These are phyloP conservation scores for Tribolium freemani DNA, from an alignment of 2,888 invertebrate genomes.

Conservation along the genomic window DNA sequence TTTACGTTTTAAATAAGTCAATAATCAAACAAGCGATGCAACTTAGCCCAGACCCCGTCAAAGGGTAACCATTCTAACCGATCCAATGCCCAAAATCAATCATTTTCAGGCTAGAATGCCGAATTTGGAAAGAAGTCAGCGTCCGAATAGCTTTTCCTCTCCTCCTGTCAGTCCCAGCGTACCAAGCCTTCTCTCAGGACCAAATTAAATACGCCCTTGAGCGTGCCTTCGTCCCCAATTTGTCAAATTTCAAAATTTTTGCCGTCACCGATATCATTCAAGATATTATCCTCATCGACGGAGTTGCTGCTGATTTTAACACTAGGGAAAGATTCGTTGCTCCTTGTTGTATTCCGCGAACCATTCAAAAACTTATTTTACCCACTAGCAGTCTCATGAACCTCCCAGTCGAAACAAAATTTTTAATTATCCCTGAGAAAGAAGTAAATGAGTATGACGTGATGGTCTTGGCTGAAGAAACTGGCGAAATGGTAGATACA, in stretches of 20 bases:
- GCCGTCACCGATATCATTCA: constrained; percentile 71
- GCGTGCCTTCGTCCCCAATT: constrained; percentile 71
- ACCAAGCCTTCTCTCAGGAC: neutral
- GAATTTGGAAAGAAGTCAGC: constrained; percentile 57
- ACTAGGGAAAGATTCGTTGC: constrained; percentile 71
- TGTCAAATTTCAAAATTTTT: constrained; percentile 70
- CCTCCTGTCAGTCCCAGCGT: constrained; percentile 63
- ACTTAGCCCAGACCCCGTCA: constrained; percentile 23
- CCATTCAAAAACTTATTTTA: constrained; percentile 51
- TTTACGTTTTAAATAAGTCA: constrained; percentile 67
- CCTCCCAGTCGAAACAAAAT: constrained; percentile 62
- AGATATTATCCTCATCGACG: constrained; percentile 73
- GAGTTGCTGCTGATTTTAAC: constrained; percentile 70
- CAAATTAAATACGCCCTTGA: constrained; percentile 67
- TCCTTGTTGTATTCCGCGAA: constrained; percentile 59
- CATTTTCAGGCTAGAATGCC: constrained; percentile 58
- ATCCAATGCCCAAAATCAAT: no score
- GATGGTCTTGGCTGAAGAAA: constrained; percentile 57
- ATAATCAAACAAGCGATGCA: constrained; percentile 69
- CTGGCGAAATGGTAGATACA: constrained; percentile 34
- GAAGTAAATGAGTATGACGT: constrained; percentile 69
- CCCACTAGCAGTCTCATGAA: constrained; percentile 13
- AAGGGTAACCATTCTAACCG: constrained; percentile 42
- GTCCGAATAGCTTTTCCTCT: constrained; percentile 58
- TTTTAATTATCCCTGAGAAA: constrained; percentile 43